Conservation (phyloP, 92 coral and sea anemone genomes). For the Nematostella vectensis region DNA sequence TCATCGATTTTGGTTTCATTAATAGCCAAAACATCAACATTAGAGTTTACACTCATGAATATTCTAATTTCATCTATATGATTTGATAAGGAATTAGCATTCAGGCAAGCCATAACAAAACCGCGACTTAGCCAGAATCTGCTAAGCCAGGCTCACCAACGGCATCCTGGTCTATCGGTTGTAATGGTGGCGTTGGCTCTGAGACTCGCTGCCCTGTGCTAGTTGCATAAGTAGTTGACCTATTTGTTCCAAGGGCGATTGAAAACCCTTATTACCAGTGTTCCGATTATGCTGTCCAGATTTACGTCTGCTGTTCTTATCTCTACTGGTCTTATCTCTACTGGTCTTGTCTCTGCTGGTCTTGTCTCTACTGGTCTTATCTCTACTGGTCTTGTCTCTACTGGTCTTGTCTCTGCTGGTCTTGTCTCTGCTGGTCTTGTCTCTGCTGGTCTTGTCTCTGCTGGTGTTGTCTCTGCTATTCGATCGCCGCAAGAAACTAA, state of each 20-base stretch:
- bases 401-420: no score
- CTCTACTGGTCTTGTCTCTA: no score
- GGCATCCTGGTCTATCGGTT: not conserved
- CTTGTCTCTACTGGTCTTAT: no score
- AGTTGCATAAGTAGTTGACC: not conserved
- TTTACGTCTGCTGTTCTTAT: no score
- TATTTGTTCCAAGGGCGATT: not conserved
- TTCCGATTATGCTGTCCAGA: no score
- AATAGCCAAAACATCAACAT: slow-evolving; percentile 30
- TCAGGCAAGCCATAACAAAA: slow-evolving; percentile 16
- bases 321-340: no score
- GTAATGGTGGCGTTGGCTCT: no score
- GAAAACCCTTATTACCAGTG: not conserved
- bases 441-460: no score
- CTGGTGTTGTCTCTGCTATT: no score
- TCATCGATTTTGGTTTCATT: slow-evolving; percentile 40
- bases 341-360: no score
- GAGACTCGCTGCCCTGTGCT: not conserved
- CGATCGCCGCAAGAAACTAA: no score
- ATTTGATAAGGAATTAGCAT: slow-evolving; percentile 21
- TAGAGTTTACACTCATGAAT: slow-evolving; percentile 15
- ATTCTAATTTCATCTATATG: slow-evolving; percentile 35
- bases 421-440: no score
- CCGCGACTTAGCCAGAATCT: slow-evolving; percentile 8
- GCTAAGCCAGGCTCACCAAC: not conserved